These are phyloP conservation scores for Meiosimyza platycephala DNA, from an alignment of 2,888 invertebrate species.

Conservation along the genomic window DNA sequence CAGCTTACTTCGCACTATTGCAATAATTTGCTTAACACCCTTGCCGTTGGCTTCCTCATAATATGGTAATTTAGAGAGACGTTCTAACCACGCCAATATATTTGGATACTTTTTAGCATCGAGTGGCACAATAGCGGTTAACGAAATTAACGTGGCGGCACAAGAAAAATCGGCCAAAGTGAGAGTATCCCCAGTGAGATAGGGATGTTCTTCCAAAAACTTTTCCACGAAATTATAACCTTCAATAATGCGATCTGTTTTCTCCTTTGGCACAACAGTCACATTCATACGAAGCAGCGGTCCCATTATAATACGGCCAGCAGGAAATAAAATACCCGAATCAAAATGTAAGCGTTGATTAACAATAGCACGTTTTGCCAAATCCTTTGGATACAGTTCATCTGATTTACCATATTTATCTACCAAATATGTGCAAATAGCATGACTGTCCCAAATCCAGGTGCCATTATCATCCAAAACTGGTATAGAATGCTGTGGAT, in stretches of 20 bases:
- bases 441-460: constrained; percentile 54
- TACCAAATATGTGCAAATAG: constrained; percentile 53
- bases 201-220: constrained; percentile 49
- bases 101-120: constrained; percentile 49
- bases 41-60: constrained; percentile 53
- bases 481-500: constrained; percentile 61
- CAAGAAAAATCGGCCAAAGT: constrained; percentile 61
- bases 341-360: constrained; percentile 52
- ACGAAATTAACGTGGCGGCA: constrained; percentile 50
- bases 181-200: constrained; percentile 54
- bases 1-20: constrained; percentile 50
- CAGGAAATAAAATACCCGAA: constrained; percentile 48
- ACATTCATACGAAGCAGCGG: constrained; percentile 19
- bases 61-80: constrained; percentile 52
- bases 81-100: constrained; percentile 49
- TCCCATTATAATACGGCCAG: constrained; percentile 27
- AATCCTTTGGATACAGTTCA: constrained; percentile 58
- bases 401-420: constrained; percentile 50
- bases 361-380: constrained; percentile 48
- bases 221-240: constrained; percentile 50
- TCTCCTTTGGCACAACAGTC: constrained; percentile 37
- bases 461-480: constrained; percentile 51
- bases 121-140: constrained; percentile 46
- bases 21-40: constrained; percentile 49
- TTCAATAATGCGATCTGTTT: constrained; percentile 45